These are phyloP conservation scores for Erpetoichthys calabaricus DNA, from an alignment of 2,797 vertebrate genomes.

Conservation along the genomic window DNA sequence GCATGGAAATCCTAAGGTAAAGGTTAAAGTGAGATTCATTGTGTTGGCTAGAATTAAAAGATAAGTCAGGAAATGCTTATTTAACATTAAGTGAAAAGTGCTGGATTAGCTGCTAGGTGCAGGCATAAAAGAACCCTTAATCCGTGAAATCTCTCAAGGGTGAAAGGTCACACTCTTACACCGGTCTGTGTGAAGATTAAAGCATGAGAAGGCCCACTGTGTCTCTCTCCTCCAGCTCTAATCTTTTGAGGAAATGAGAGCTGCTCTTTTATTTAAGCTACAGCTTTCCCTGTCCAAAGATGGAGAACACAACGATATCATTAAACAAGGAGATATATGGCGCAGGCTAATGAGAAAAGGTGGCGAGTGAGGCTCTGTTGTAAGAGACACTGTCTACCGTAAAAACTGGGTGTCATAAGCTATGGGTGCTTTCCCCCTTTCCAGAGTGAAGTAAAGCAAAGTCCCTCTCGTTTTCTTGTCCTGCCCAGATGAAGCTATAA, in stretches of 20 bases:
- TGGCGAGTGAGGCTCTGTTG: too few species aligned
- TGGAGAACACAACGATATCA: too few species aligned
- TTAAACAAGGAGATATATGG: too few species aligned
- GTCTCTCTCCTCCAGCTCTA: conserved; percentile 46
- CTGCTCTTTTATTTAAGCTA: conserved; percentile 24
- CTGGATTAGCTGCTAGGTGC: conserved; percentile 64
- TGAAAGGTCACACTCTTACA: conserved; percentile 79
- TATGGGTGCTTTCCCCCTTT: too few species aligned
- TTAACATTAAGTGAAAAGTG: conserved; percentile 71
- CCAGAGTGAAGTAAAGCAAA: too few species aligned
- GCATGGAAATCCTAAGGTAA: conserved; percentile 61
- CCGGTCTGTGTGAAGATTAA: conserved; percentile 69
- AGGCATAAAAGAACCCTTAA: conserved; percentile 76
- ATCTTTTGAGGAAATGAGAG: conserved; percentile 65
- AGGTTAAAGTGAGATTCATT: conserved; percentile 64
- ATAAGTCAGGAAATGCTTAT: conserved; percentile 64
- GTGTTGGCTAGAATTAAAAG: conserved; percentile 69
- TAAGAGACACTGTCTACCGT: too few species aligned
- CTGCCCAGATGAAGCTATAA: too few species aligned
- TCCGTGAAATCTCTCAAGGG: conserved; percentile 76
- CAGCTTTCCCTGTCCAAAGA: too few species aligned
- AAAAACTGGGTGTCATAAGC: too few species aligned
- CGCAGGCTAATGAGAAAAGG: too few species aligned
- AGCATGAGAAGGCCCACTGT: conserved; percentile 54
- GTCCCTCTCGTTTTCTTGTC: too few species aligned